phyloP scores from a whole-genome alignment of 2,797 vertebrate species.

The Microtus agrestis region DNA sequence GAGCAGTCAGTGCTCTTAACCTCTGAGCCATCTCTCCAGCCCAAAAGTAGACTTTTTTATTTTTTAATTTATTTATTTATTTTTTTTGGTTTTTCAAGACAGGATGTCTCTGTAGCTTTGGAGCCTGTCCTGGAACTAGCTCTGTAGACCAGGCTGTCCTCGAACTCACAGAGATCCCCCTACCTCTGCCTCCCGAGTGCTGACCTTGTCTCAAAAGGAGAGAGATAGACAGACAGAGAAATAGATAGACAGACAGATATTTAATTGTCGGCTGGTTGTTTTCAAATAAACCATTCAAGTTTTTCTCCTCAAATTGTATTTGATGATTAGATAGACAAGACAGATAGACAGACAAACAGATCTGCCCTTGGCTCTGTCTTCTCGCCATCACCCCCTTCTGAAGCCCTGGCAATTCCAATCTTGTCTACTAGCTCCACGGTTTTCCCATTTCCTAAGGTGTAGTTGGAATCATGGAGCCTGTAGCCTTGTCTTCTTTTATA shows the following conservation, averaged over 20 bases:
- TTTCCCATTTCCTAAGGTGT: background rate
- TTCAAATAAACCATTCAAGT: slow-evolving; percentile 60
- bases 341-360: background rate
- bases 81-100: no score
- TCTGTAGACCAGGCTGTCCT: no score
- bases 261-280: background rate
- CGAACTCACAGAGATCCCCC: no score
- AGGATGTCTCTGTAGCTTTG: no score
- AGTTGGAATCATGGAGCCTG: background rate
- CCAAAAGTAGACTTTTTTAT: background rate
- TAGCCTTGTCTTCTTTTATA: background rate
- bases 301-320: slow-evolving; percentile 23
- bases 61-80: no score
- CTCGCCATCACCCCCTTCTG: background rate
- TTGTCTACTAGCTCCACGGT: background rate
- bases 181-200: no score
- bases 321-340: background rate
- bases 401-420: background rate
- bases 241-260: background rate
- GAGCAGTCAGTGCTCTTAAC: no score
- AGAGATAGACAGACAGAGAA: background rate
- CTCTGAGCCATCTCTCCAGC: no score
- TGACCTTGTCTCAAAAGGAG: background rate
- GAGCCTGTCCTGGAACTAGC: no score
- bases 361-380: background rate